Base-by-base conservation (phyloP, 2,113 vertebrate genomes). In the Seriola aureovittata region DNA sequence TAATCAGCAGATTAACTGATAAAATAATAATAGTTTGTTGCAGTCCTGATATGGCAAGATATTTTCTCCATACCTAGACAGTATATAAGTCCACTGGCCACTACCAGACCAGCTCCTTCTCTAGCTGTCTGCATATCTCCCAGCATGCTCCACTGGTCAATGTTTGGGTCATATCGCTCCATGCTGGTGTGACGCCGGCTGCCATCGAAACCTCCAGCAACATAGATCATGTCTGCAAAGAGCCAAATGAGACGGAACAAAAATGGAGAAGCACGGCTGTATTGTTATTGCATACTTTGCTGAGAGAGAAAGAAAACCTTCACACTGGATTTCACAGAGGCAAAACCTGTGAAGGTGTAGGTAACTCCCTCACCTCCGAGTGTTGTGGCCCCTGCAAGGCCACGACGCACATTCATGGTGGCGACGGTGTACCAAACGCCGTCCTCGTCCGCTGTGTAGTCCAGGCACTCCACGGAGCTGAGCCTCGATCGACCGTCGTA, bases 61-160 rank as follows among this genome's bases (percentile, higher is more conserved):
- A 10, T 10, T 73, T 5, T 23, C 9, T 57, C 55, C 77, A 17
- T 88, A 99, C 98, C 98, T 9, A 99, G 94, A 89, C 98, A 99
- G 93, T 99, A 99, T 85, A 99, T 99, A 0, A 98, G 96, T 64
- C 97, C 98, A 3, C 98, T 98, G 13, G 98, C 98, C 0, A 99
- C 98, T 57, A 99, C 98, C 0, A 99, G 96, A 58, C 98, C 98
- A 0, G 98, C 98, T 38, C 98, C 98, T 85, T 99, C 98, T 89
- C 98, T 96, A 0, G 98, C 98, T 0, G 98, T 99, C 93, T 99
- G 98, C 98, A 99, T 99, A 89, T 99, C 98, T 86, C 98, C 98
- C 92, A 99, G 93, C 98, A 99, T 99, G 78, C 98, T 99, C 98
- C 98, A 99, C 93, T 99, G 98, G 85, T 99, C 98, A 2, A 99